A percentile compares a stretch with the other conserved stretches of the same genome.
phyloP scores from a whole-genome alignment of 2,113 vertebrate species.

The Rhodinocichla rosea region DNA sequence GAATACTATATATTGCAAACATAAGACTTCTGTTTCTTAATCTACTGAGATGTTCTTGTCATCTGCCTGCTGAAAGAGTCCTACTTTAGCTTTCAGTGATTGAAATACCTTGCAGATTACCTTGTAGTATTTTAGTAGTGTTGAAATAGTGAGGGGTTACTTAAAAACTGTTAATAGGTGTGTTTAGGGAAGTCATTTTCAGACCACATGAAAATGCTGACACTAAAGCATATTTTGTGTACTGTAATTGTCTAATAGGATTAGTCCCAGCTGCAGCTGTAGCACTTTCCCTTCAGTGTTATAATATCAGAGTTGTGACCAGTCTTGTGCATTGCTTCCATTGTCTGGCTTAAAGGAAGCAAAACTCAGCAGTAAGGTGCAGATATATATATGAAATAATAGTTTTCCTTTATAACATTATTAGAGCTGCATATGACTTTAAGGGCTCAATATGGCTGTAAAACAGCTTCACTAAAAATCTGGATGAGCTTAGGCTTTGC shows the following conservation, averaged over 20 bases:
- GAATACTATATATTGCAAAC: not conserved
- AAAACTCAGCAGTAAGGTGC: not conserved
- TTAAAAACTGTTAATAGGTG: not conserved
- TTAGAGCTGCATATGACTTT: not conserved
- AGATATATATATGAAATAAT: not conserved
- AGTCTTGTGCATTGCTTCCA: not conserved
- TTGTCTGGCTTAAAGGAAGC: not conserved
- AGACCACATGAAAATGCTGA: not conserved
- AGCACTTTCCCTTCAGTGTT: not conserved
- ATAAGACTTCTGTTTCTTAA: not conserved
- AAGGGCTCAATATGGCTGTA: not conserved
- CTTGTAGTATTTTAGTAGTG: not conserved
- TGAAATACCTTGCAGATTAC: not conserved
- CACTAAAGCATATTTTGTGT: not conserved
- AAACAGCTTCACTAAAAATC: not conserved
- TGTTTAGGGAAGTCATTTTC: not conserved
- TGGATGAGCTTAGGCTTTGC: not conserved
- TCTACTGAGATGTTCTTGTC: not conserved
- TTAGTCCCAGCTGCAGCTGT: not conserved
- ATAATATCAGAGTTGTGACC: not conserved
- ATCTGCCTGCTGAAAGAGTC: not conserved
- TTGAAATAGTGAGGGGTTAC: not conserved
- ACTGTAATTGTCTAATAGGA: not conserved
- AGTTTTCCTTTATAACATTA: not conserved
- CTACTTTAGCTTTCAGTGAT: not conserved